Percentiles rank a stretch among this genome's conserved stretches.
phyloP scores from a whole-genome alignment of 2,797 vertebrate species.

The Epinephelus coioides region DNA sequence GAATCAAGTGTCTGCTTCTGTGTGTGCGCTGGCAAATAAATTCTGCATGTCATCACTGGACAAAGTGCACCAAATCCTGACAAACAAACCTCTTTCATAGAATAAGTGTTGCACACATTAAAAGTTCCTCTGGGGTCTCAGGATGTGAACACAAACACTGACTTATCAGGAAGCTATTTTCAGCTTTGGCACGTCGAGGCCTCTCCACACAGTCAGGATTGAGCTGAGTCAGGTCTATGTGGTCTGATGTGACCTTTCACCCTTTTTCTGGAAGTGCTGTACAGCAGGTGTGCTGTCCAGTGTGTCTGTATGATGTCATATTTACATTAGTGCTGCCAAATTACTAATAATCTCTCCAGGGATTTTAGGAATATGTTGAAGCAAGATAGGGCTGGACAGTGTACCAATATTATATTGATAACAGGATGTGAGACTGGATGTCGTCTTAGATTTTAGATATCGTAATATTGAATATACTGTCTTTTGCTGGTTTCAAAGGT shows the following conservation, averaged over 20 bases:
- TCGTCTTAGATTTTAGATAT: too few species aligned
- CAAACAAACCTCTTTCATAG: not conserved
- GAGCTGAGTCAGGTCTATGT: conserved; percentile 68
- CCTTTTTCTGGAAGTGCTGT: conserved; percentile 32
- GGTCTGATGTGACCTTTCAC: conserved; percentile 67
- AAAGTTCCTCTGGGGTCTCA: not conserved
- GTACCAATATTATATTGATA: too few species aligned
- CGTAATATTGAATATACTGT: too few species aligned
- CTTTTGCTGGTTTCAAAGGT: too few species aligned
- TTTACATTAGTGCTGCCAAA: not conserved
- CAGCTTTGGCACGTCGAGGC: conserved; percentile 37
- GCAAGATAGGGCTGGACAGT: not conserved
- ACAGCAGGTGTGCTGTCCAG: not conserved
- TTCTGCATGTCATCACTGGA: not conserved
- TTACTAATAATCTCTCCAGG: not conserved
- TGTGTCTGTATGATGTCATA: conserved; percentile 7
- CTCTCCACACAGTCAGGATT: conserved; percentile 49
- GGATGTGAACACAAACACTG: conserved; percentile 32
- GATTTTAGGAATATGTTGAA: not conserved
- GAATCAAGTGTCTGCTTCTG: not conserved
- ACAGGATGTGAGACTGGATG: too few species aligned
- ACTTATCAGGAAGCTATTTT: conserved; percentile 58
- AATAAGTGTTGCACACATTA: not conserved
- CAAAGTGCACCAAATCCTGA: not conserved
- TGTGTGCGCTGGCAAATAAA: not conserved